Evolutionary conservation across 2,113 vertebrate species (phyloP), one percentile per base, ranked within the genome.

Genomic region (Sylvilagus bachmani): DNA sequence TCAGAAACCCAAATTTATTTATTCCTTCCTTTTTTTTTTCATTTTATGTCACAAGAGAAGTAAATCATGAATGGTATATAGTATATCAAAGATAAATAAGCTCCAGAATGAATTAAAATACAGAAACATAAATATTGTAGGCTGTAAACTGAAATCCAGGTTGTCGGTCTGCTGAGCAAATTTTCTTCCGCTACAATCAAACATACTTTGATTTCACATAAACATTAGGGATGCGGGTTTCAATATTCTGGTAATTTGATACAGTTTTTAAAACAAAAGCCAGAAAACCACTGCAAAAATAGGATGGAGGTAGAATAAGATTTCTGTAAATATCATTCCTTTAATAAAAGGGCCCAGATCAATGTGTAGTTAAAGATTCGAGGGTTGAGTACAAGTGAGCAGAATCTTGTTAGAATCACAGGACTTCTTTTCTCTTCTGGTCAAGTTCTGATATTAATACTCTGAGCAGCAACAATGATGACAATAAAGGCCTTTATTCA

Each of bases 161-260:
- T 25, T 80, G 7, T 77, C 10, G 3, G 1, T 81, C 71, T 89
- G 14, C 61, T 84, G 7, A 27, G 62, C 85, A 85, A 58, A 92
- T 90, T 95, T 96, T 80, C 71, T 85, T 92, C 93, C 85, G 31
- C 58, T 73, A 4, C 11, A 74, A 71, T 91, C 44, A 90, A 89
- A 64, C 78, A 69, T 80, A 51, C 44, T 66, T 82, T 62, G 6
- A 24, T 69, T 94, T 96, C 73, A 85, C 38, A 80, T 66, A 85
- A 84, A 90, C 62, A 38, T 74, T 70, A 90, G 12, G 61, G 53
- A 82, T 86, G 8, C 16, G 38, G 53, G 27, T 33, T 92, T 93
- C 62, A 89, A 31, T 8, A 33, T 79, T 64, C 38, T 79, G 64
- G 53, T 86, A 83, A 86, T 79, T 79, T 67, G 55, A 86, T 74